Conservation (phyloP, 1,140 invertebrate genomes). For the Brachionus koreanus region DNA sequence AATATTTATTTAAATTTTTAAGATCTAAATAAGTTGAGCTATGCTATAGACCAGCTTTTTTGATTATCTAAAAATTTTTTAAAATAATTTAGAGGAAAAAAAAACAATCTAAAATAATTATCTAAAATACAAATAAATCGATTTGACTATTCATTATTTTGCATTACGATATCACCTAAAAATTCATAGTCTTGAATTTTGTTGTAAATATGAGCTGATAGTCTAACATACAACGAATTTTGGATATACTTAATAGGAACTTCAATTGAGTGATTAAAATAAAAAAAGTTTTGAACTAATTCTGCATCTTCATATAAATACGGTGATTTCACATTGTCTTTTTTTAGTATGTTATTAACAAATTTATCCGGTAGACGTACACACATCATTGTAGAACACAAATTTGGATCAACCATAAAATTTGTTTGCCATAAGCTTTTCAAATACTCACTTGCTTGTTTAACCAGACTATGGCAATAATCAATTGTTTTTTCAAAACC, state of each 20-base stretch:
- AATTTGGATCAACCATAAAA: constrained; percentile 46
- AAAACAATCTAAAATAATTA: too few relatives aligned
- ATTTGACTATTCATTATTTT: neutral
- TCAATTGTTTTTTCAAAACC: constrained; percentile 48
- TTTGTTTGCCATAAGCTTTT: constrained; percentile 49
- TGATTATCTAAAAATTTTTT: too few relatives aligned
- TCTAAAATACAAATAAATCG: too few relatives aligned
- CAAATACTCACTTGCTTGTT: constrained; percentile 49
- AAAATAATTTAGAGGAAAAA: too few relatives aligned
- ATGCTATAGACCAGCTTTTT: too few relatives aligned
- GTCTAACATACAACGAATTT: constrained; percentile 51
- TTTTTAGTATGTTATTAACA: constrained; percentile 45
- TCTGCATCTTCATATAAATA: constrained; percentile 51
- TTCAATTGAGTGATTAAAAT: constrained; percentile 53
- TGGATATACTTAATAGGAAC: constrained; percentile 53
- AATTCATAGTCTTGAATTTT: constrained; percentile 50
- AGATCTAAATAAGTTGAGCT: too few relatives aligned
- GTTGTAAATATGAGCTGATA: constrained; percentile 56
- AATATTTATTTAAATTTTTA: too few relatives aligned
- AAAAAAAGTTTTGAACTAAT: constrained; percentile 52
- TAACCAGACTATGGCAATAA: constrained; percentile 49
- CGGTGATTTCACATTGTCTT: neutral
- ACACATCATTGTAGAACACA: constrained; percentile 49
- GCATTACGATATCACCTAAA: constrained; percentile 49
- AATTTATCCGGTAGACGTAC: constrained; percentile 49